Evolutionary conservation across 1,140 invertebrate species (phyloP), one percentile per base, ranked within the genome.

Genomic region (Gonioctena quinquepunctata): DNA sequence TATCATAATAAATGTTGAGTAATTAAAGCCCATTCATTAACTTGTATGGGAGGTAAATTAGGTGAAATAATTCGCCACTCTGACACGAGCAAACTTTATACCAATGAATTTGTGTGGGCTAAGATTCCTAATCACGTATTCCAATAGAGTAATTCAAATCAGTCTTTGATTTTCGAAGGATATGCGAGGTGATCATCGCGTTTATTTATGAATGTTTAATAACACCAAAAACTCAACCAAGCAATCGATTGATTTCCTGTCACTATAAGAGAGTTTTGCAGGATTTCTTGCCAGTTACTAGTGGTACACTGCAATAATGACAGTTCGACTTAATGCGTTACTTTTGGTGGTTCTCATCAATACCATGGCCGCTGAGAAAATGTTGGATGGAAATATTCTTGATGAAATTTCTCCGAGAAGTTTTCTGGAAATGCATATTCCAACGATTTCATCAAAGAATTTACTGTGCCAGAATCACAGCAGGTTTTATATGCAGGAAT

Each of bases 401-500:
- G 23, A 59, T 13, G 56, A 56, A 56, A 56, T 21, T 21, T n/a
- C 3, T 11, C 13, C 52, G 21, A 56, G 18, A 23, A 56, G 22
- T 56, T 56, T 56, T n/a, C 3, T 19, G 52, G 52, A 56, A 23
- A 26, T 68, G 18, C 71, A 69, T 52, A 66, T 74, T 42, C 72
- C 72, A 2, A 74, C 69, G 0, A n/a, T 66, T n/a, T 54, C 65
- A 60, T 70, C 69, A 1, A 52, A 61, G 13, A 68, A 68, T 52
- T 64, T 57, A 52, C 56, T 59, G 48, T 77, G 76, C 42, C 60
- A 63, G 19, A 74, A 76, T 61, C 69, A 77, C 33, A 77, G 72
- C 49, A 22, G 61, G 42, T 76, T 66, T 57, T 76, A 76, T 33
- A 28, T 60, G 19, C 65, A 76, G 19, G 70, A 77, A 16, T 22